Percentiles rank a stretch among this genome's conserved stretches.
phyloP scores from a whole-genome alignment of 2,797 vertebrate genomes.

The Bradypodion ventrale region DNA sequence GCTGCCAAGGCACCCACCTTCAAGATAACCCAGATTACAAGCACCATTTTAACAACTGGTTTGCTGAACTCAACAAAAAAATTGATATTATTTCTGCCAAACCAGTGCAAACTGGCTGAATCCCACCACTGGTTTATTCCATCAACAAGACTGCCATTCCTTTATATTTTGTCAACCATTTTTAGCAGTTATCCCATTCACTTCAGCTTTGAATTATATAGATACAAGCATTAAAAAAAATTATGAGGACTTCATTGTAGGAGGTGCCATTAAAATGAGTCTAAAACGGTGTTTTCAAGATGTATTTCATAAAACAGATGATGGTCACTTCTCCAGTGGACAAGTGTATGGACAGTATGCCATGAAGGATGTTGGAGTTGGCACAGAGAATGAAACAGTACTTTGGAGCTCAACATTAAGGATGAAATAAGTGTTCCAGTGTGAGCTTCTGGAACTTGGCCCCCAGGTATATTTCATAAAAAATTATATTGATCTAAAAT shows the following conservation, averaged over 20 bases:
- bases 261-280: conserved; percentile 30
- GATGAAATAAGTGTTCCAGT: no score
- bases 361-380: background rate
- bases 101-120: no score
- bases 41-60: no score
- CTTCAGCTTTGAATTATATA: conserved; percentile 54
- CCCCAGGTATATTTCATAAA: no score
- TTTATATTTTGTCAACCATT: conserved; percentile 51
- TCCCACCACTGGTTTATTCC: no score
- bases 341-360: background rate
- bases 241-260: conserved; percentile 31
- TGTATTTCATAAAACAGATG: background rate
- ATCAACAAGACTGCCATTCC: conserved; percentile 30
- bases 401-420: background rate
- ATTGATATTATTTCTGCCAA: no score
- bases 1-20: no score
- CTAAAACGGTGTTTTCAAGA: conserved; percentile 14
- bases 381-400: background rate
- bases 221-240: conserved; percentile 42
- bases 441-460: no score
- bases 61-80: no score
- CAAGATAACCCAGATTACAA: no score
- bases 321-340: background rate
- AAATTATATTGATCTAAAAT: no score
- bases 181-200: conserved; percentile 51